A percentile compares a stretch with the other conserved stretches of the same genome.
Evolutionary conservation across 2,113 vertebrate species (phyloP).

Genomic region (Rhizomys pruinosus): DNA sequence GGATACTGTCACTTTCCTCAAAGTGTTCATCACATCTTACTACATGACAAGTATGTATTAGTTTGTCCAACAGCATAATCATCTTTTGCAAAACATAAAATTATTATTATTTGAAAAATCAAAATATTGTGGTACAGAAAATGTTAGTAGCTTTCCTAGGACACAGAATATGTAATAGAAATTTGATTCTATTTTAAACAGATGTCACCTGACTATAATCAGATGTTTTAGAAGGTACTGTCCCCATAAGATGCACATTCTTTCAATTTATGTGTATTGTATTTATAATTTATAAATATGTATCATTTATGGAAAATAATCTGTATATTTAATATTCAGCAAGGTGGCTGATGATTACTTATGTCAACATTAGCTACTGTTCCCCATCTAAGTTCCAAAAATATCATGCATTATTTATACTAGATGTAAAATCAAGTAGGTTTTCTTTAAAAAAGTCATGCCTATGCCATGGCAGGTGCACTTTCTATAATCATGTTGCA

Average conservation of each 20-base stretch:
- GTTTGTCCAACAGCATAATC: not conserved
- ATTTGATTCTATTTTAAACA: not conserved
- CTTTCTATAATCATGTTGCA: constrained; percentile 44
- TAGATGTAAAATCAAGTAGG: constrained; percentile 65
- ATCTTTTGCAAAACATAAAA: too few species aligned
- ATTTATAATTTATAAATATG: not conserved
- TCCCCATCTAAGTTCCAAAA: constrained; percentile 57
- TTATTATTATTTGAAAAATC: constrained; percentile 1
- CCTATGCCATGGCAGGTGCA: constrained; percentile 60
- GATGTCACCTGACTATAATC: not conserved
- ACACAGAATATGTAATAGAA: not conserved
- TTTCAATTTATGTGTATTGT: constrained; percentile 1
- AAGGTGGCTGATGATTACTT: not conserved
- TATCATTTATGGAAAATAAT: not conserved
- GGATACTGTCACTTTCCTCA: not conserved
- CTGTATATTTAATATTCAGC: constrained; percentile 1
- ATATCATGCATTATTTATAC: constrained; percentile 22
- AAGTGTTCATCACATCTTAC: not conserved
- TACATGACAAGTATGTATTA: not conserved
- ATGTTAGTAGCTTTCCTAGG: not conserved
- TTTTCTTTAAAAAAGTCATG: constrained; percentile 53
- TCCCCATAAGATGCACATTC: not conserved
- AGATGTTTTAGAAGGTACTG: not conserved
- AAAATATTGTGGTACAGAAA: not conserved
- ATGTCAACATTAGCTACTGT: not conserved